Conservation (phyloP, 2,113 vertebrate genomes). For the Rhinolophus ferrumequinum region DNA sequence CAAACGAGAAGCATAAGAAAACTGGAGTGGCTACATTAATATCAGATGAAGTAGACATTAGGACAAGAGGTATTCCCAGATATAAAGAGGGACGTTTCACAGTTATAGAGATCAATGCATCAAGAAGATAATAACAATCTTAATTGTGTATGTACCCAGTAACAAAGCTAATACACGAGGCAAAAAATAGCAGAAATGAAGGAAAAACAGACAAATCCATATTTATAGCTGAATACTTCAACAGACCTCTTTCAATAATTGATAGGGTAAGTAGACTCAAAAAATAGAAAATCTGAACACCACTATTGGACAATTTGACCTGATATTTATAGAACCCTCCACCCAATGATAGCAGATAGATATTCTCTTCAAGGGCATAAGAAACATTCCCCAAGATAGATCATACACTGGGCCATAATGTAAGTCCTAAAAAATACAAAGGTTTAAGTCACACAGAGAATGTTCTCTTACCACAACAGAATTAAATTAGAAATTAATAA, state of each 20-base stretch:
- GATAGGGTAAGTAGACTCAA: neutral
- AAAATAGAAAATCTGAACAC: neutral
- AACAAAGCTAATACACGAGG: neutral
- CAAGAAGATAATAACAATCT: neutral
- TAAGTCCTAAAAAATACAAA: neutral
- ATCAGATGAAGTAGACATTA: neutral
- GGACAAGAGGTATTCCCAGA: neutral
- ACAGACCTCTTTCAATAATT: neutral
- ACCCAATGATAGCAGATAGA: neutral
- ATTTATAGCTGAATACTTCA: neutral
- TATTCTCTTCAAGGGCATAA: neutral
- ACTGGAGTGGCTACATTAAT: neutral
- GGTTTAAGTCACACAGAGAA: neutral
- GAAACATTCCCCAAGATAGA: neutral
- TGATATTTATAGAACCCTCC: neutral
- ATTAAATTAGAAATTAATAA: neutral
- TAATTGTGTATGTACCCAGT: neutral
- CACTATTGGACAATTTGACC: neutral
- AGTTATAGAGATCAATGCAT: neutral
- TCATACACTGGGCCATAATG: neutral
- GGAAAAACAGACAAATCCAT: neutral
- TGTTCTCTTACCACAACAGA: neutral
- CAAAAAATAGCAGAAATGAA: neutral
- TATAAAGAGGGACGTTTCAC: neutral
- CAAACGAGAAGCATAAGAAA: neutral